These are phyloP conservation scores for Thymallus thymallus DNA, from an alignment of 2,113 vertebrate genomes.

Conservation along the genomic window DNA sequence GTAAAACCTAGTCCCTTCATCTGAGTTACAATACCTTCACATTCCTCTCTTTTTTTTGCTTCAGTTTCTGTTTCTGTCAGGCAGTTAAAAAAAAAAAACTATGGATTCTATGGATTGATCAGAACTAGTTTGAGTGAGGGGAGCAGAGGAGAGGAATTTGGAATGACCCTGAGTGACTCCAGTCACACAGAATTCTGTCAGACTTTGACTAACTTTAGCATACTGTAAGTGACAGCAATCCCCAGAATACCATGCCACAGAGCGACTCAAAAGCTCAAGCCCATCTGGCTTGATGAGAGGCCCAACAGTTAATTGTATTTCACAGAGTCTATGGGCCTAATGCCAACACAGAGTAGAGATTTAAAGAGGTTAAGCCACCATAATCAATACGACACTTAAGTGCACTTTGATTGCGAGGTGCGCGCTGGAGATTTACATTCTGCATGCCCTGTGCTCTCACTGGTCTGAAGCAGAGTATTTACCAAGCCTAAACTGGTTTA, in stretches of 20 bases:
- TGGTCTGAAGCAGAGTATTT: slow-evolving; percentile 45
- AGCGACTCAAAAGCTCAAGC: too few relatives aligned
- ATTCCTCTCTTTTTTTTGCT: slow-evolving; percentile 17
- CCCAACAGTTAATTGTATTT: not conserved
- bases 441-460: slow-evolving; percentile 56
- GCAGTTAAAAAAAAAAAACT: too few relatives aligned
- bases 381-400: slow-evolving; percentile 74
- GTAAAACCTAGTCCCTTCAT: slow-evolving; percentile 24
- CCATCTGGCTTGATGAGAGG: too few relatives aligned
- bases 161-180: not conserved
- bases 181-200: not conserved
- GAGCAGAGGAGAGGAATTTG: not conserved
- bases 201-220: not conserved
- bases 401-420: slow-evolving; percentile 69
- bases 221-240: not conserved
- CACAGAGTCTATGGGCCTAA: slow-evolving; percentile 31
- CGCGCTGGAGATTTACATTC: slow-evolving; percentile 58
- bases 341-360: slow-evolving; percentile 59
- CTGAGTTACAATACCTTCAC: slow-evolving; percentile 37
- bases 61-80: not conserved
- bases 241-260: not conserved
- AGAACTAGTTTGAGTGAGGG: not conserved
- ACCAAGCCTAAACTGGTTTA: slow-evolving; percentile 63
- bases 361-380: slow-evolving; percentile 67
- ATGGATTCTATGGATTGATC: not conserved